Evolutionary conservation across 2,888 invertebrate genomes (phyloP), one percentile per base, ranked within the genome.

Genomic region (Pollenia amentaria): DNA sequence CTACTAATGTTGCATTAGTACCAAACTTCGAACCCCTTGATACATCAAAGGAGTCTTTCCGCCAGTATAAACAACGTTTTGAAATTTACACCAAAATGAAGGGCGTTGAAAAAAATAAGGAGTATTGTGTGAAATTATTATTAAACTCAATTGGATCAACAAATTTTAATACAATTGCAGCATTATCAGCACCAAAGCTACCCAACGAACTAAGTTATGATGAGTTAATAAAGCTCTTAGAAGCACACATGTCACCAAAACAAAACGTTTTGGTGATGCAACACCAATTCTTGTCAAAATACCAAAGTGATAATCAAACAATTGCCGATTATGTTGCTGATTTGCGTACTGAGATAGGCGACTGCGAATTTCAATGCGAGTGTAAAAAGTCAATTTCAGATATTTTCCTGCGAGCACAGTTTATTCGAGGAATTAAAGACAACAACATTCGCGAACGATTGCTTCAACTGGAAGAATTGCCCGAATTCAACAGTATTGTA

Each of bases 241-340:
- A 73, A 16, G 11, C n/a, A 16, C 73, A 81, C 44, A 16, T 73
- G 12, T 64, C 81, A n/a, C 73, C 81, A 3, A 40, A 72, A 60
- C 21, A 48, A 46, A 78, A 78, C 8, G 11, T 46, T n/a, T 21
- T 77, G 18, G 69, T 78, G 1, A 60, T 51, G 8, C 78, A 79
- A 48, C 72, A 73, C 64, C 80, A 70, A 62, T 80, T 80, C 29
- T 29, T 80, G 9, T 62, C 62, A 48, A 72, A 62, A 14, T 72
- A 80, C 18, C 72, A 80, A 40, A 3, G 18, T 12, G 62, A 60
- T 1, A 14, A 65, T 1, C 80, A 73, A 21, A 42, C 72, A 0
- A 72, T 72, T 21, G 80, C 72, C 3, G 57, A 73, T n/a, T 65
- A 64, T 55, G 65, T 73, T 18, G 65, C 73, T n/a, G 18, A 14